Conservation (phyloP, 2,113 vertebrate genomes). For the Garra rufa region DNA sequence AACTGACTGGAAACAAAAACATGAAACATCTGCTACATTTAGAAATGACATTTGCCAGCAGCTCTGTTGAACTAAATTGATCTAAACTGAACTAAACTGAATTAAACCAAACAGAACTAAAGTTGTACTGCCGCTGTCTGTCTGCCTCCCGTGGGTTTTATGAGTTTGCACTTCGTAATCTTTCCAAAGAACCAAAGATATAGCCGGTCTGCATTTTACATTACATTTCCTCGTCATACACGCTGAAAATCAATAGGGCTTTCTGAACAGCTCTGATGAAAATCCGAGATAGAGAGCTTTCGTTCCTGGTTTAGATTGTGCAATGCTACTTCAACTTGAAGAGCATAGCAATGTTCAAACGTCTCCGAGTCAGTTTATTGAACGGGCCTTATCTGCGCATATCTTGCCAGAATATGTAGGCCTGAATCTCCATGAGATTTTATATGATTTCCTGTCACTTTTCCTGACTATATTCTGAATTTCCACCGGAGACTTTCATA, state of each 20-base stretch:
- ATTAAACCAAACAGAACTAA: neutral
- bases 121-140: neutral
- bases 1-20: neutral
- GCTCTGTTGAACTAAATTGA: neutral
- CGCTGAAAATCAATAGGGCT: slow-evolving; percentile 27
- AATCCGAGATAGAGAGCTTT: slow-evolving; percentile 31
- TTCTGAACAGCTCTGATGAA: slow-evolving; percentile 45
- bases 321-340: slow-evolving; percentile 26
- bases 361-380: slow-evolving; percentile 41
- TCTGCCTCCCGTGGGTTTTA: neutral
- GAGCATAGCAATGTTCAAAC: slow-evolving; percentile 31
- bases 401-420: slow-evolving; percentile 33
- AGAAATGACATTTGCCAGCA: neutral
- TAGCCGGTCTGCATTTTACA: slow-evolving; percentile 45
- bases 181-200: slow-evolving; percentile 2
- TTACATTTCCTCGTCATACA: slow-evolving; percentile 36
- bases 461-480: slow-evolving; percentile 42
- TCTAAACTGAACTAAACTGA: neutral
- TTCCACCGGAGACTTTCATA: slow-evolving; percentile 46
- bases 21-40: neutral
- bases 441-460: slow-evolving; percentile 46
- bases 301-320: neutral
- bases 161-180: slow-evolving; percentile 28
- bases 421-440: slow-evolving; percentile 45
- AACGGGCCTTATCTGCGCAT: slow-evolving; percentile 41